Conservation (phyloP, 2,797 vertebrate genomes). For the Heliangelus exortis region DNA sequence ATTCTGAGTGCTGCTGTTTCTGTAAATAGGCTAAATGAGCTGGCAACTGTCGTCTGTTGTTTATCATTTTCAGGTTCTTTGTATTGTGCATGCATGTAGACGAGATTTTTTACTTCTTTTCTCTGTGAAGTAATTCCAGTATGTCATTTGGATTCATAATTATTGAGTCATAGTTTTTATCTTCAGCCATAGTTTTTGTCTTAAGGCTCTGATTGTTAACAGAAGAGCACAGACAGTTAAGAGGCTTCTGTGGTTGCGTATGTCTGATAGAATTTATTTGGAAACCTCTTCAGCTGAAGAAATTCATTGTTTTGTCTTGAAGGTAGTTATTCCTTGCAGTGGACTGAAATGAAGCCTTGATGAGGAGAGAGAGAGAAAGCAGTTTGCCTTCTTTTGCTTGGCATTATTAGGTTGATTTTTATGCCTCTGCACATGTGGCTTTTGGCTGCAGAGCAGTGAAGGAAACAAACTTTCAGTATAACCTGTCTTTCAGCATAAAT, state of each 20-base stretch:
- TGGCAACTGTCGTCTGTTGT: slow-evolving; percentile 38
- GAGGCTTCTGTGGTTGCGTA: slow-evolving; percentile 12
- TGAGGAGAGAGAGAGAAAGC: not conserved
- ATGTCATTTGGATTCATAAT: too few species aligned
- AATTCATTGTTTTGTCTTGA: slow-evolving; percentile 25
- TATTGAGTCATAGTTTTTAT: too few species aligned
- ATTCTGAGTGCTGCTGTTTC: slow-evolving; percentile 21
- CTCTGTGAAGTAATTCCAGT: not conserved
- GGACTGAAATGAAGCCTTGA: not conserved
- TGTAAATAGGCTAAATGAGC: slow-evolving; percentile 55
- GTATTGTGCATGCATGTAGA: not conserved
- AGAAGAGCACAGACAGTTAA: not conserved
- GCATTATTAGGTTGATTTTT: slow-evolving; percentile 42
- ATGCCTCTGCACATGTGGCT: slow-evolving; percentile 12
- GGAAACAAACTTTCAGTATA: slow-evolving; percentile 10
- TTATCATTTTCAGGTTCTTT: not conserved
- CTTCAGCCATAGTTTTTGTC: not conserved
- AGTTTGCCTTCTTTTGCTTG: not conserved
- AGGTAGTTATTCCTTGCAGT: slow-evolving; percentile 1
- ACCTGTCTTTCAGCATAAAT: slow-evolving; percentile 10
- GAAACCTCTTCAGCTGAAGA: slow-evolving; percentile 28
- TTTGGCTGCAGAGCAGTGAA: slow-evolving; percentile 18
- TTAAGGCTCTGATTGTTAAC: not conserved
- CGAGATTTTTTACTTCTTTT: not conserved
- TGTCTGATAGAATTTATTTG: slow-evolving; percentile 39